Evolutionary conservation across 2,888 invertebrate genomes (phyloP).

Genomic region (Apamea sordens): DNA sequence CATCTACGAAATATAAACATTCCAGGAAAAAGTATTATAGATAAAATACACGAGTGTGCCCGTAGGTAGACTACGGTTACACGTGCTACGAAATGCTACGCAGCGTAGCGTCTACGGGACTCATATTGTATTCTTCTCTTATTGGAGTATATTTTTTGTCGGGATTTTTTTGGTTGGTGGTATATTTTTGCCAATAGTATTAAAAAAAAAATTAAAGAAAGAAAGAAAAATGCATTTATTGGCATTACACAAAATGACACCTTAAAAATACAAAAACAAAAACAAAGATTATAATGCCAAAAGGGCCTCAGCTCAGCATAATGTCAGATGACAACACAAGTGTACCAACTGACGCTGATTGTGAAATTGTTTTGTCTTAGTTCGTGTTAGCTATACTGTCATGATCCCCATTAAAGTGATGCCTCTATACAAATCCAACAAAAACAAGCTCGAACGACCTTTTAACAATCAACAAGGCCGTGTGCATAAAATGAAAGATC

Average conservation of each 20-base stretch:
- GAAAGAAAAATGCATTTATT: no score
- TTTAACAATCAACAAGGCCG: conserved; percentile 73
- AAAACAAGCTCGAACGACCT: conserved; percentile 43
- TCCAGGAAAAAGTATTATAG: not conserved
- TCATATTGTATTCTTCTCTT: not conserved
- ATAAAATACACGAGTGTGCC: not conserved
- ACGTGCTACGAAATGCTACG: conserved; percentile 63
- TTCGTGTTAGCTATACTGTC: not conserved
- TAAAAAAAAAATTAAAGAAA: no score
- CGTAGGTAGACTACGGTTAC: conserved; percentile 21
- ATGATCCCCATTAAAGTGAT: conserved; percentile 14
- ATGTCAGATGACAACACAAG: no score
- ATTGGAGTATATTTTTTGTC: conserved; percentile 7
- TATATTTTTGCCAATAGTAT: not conserved
- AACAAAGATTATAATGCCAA: no score
- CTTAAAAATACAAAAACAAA: no score
- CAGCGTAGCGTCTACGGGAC: conserved; percentile 45
- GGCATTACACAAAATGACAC: no score
- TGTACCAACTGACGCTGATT: no score
- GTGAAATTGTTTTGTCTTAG: not conserved
- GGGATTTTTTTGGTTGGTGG: not conserved
- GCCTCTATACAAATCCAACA: conserved; percentile 28
- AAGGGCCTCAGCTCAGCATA: no score
- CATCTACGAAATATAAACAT: not conserved
- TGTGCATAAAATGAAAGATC: conserved; percentile 74